Base-by-base conservation (phyloP, 2,888 invertebrate species). In the Diarsia brunnea region DNA sequence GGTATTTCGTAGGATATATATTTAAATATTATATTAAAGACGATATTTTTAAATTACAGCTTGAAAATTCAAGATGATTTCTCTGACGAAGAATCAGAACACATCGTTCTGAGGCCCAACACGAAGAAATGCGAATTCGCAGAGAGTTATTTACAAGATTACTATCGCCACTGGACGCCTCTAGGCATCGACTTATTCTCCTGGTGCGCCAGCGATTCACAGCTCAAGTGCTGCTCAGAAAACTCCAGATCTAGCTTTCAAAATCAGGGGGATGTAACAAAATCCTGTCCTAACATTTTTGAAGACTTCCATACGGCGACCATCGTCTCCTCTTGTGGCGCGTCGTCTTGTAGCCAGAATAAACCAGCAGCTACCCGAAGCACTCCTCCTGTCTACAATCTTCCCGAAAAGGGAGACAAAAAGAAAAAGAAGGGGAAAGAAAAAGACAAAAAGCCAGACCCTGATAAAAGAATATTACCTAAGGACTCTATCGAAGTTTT, bases 401-500 rank as follows among this genome's bases (percentile, higher is more conserved):
- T 11, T 38, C 5, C 53, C 16, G 45, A 75, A 2, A 77, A 82
- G 16, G 63, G 24, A 43, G 16, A 31, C 21, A 16, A 84, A 81
- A 68, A 90, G 0, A 93, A 87, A 78, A 85, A 90, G 5, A 90
- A 87, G 53, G 78, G 79, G n/a, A 63, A 73, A 49, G 2, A 61
- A 19, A 80, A 81, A 12, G 89, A 87, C 64, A 87, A 69, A 67
- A 84, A 47, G 77, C 75, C 21, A 55, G n/a, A 81, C 63, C 10
- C 16, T 7, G 64, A 65, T 8, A 91, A 76, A 71, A 90, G 95
- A 64, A 31, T 91, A 0, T 60, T 87, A 4, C 95, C 95, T 0
- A 95, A 95, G 87, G 95, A 96, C 88, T 95, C 96, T 2, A 73
- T 95, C 0, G 94, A 93, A 90, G 95, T 95, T 4, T 92, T 89